Conservation (phyloP, 2,113 vertebrate species). For the Tachycineta bicolor region DNA sequence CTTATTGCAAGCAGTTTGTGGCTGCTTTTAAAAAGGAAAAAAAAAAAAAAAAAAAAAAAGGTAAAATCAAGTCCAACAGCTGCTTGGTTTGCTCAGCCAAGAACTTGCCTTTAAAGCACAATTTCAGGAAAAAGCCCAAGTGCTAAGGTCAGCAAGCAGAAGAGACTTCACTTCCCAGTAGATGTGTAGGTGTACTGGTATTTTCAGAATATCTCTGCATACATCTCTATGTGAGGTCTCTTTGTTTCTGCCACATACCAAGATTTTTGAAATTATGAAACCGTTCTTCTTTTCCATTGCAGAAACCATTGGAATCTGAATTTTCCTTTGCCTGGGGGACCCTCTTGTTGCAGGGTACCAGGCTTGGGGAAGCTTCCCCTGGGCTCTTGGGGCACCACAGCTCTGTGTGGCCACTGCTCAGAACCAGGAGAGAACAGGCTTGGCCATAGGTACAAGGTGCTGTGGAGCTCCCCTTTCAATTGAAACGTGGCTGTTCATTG, state of each 20-base stretch:
- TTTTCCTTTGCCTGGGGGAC: fast-evolving
- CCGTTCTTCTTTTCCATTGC: not conserved
- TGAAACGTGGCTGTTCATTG: not conserved
- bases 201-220: not conserved
- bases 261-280: not conserved
- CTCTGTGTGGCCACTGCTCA: not conserved
- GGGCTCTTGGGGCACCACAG: fast-evolving
- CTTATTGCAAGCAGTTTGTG: not conserved
- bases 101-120: constrained; percentile 25
- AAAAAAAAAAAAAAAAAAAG: not conserved
- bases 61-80: not conserved
- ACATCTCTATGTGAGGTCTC: not conserved
- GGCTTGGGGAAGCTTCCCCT: not conserved
- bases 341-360: fast-evolving
- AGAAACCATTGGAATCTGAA: not conserved
- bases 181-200: constrained; percentile 8
- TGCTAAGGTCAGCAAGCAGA: constrained; percentile 12
- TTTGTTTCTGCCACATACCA: not conserved
- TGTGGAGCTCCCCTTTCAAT: not conserved
- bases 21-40: not conserved
- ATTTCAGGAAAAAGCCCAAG: not conserved
- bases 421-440: not conserved
- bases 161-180: not conserved
- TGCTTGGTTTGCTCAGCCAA: constrained; percentile 41
- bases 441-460: not conserved